These are phyloP conservation scores for Drosophila leontia DNA, from an alignment of 1,140 invertebrate species.

Conservation along the genomic window DNA sequence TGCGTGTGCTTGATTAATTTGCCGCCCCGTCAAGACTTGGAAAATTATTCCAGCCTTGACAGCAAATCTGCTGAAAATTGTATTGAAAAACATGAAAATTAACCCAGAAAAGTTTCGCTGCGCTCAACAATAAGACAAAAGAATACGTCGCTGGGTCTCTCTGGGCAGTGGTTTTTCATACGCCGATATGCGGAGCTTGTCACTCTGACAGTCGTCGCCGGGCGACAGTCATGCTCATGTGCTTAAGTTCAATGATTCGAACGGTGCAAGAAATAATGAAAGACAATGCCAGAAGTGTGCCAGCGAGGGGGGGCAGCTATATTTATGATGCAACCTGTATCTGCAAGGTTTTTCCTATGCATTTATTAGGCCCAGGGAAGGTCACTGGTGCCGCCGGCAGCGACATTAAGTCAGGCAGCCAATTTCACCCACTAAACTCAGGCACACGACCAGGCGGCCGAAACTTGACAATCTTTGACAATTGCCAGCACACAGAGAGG, in stretches of 20 bases:
- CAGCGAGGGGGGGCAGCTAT: background rate
- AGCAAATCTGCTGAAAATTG: conserved; percentile 58
- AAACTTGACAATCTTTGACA: conserved; percentile 62
- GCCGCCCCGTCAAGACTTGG: conserved; percentile 51
- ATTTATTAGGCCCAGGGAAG: conserved; percentile 55
- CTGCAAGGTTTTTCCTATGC: conserved; percentile 53
- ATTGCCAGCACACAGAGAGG: conserved; percentile 31
- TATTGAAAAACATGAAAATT: conserved; percentile 68
- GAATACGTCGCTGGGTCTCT: conserved; percentile 46
- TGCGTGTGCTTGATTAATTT: conserved; percentile 59
- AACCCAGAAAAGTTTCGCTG: conserved; percentile 60
- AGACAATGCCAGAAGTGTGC: conserved; percentile 54
- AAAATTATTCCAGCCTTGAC: conserved; percentile 67
- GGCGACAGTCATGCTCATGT: conserved; percentile 50
- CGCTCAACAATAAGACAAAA: conserved; percentile 62
- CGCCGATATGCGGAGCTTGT: conserved; percentile 27
- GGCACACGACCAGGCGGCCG: conserved; percentile 52
- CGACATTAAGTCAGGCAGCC: conserved; percentile 53
- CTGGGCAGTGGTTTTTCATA: conserved; percentile 13
- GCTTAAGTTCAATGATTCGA: conserved; percentile 67
- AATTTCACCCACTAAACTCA: conserved; percentile 63
- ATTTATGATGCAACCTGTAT: conserved; percentile 56
- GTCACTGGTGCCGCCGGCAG: conserved; percentile 22
- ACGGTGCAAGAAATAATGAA: conserved; percentile 50
- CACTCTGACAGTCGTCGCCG: conserved; percentile 41